These are phyloP conservation scores for Pseudococcus viburni DNA, from an alignment of 2,888 invertebrate genomes.

Conservation along the genomic window DNA sequence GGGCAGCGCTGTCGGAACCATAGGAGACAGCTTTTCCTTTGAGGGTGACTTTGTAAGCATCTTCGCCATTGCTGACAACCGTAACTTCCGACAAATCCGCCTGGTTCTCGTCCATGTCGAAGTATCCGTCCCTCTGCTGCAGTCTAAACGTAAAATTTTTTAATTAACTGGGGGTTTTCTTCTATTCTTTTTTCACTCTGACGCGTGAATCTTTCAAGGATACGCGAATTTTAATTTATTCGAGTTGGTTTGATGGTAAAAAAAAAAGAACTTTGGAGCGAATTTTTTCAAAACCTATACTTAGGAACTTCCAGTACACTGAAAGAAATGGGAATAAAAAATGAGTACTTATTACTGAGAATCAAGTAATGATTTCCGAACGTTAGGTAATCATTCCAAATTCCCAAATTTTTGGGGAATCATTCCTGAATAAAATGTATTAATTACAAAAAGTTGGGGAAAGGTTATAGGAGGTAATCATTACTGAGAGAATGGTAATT, in stretches of 20 bases:
- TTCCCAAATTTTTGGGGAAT: too few relatives aligned
- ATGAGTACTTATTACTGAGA: too few relatives aligned
- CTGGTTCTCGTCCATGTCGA: constrained; percentile 46
- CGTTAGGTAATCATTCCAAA: too few relatives aligned
- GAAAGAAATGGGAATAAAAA: too few relatives aligned
- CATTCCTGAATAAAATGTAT: too few relatives aligned
- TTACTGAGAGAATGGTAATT: too few relatives aligned
- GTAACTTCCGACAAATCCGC: neutral
- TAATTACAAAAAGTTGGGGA: too few relatives aligned
- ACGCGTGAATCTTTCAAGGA: neutral
- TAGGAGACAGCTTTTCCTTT: constrained; percentile 57
- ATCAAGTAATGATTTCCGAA: too few relatives aligned
- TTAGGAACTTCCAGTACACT: neutral
- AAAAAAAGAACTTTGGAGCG: neutral
- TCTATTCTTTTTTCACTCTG: too few relatives aligned
- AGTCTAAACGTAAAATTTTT: neutral
- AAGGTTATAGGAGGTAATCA: too few relatives aligned
- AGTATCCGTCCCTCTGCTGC: constrained; percentile 27
- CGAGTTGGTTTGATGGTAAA: neutral
- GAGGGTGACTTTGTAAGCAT: constrained; percentile 51
- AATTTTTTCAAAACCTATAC: neutral
- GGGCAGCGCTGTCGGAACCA: neutral
- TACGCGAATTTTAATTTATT: neutral
- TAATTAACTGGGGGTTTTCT: neutral
- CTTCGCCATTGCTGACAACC: constrained; percentile 28